A percentile compares a stretch with the other conserved stretches of the same genome.
Evolutionary conservation across 2,113 vertebrate species (phyloP).

Genomic region (Opisthocomus hoazin): DNA sequence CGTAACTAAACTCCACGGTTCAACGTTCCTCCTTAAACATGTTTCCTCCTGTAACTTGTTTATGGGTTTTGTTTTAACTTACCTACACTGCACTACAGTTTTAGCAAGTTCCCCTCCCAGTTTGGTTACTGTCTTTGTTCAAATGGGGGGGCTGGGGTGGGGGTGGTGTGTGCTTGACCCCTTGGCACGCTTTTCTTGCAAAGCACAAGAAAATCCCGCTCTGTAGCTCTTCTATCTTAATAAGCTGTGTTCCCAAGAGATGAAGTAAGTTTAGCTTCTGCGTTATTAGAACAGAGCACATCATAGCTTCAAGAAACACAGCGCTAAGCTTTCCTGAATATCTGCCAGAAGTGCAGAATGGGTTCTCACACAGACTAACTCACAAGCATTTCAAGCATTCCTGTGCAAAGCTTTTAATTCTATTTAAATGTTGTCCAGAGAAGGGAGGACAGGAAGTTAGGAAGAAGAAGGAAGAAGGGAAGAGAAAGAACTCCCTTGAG

Average conservation of each 20-base stretch:
- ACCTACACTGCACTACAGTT: background rate
- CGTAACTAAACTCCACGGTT: background rate
- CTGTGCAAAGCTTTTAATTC: constrained; percentile 28
- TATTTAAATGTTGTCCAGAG: background rate
- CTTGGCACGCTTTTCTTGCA: background rate
- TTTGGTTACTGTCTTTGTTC: background rate
- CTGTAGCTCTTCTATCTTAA: background rate
- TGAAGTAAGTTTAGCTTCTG: background rate
- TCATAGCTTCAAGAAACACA: background rate
- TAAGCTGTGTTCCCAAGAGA: background rate
- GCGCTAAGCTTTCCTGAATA: background rate
- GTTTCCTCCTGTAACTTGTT: background rate
- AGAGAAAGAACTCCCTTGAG: background rate
- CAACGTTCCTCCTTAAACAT: background rate
- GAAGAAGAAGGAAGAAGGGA: background rate
- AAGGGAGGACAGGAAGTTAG: background rate
- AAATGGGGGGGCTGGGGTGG: fast-evolving
- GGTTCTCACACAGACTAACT: constrained; percentile 44
- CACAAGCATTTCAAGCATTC: constrained; percentile 53
- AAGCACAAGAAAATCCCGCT: background rate
- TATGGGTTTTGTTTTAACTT: background rate
- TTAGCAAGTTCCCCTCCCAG: background rate
- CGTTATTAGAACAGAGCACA: background rate
- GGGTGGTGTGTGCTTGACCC: background rate
- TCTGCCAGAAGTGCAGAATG: constrained; percentile 1